phyloP scores from a whole-genome alignment of 2,797 vertebrate genomes.

The Heliangelus exortis region DNA sequence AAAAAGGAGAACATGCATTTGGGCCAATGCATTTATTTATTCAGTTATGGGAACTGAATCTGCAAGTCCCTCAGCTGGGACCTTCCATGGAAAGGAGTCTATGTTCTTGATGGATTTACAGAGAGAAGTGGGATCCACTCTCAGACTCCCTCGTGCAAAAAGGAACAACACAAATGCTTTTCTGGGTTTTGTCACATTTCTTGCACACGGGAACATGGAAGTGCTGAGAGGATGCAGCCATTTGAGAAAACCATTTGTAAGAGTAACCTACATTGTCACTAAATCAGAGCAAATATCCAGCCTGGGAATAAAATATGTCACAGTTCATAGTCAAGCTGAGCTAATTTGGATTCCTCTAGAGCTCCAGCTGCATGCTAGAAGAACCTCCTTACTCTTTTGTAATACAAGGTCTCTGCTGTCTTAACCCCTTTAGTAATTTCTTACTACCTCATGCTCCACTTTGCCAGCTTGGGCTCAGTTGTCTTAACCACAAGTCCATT shows the following conservation, averaged over 20 bases:
- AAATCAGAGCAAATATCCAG: background rate
- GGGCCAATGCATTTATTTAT: background rate
- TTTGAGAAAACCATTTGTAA: background rate
- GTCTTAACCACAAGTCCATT: background rate
- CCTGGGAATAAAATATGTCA: background rate
- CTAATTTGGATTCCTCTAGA: background rate
- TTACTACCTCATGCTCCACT: background rate
- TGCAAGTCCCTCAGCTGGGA: background rate
- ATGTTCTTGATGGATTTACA: background rate
- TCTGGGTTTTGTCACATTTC: background rate
- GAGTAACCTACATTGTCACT: background rate
- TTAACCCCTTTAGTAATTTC: background rate
- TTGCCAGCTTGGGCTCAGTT: background rate
- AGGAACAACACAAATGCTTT: background rate
- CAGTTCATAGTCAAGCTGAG: background rate
- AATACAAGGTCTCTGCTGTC: background rate
- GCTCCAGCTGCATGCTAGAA: background rate
- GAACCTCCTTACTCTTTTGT: background rate
- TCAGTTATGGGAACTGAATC: background rate
- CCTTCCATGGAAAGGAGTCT: background rate
- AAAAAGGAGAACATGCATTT: background rate
- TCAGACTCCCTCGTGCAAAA: background rate
- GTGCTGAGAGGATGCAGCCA: background rate
- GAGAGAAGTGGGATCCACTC: rapidly evolving
- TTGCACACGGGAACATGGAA: background rate